Conservation (phyloP, 2,797 vertebrate genomes). For the Cossypha caffra region DNA sequence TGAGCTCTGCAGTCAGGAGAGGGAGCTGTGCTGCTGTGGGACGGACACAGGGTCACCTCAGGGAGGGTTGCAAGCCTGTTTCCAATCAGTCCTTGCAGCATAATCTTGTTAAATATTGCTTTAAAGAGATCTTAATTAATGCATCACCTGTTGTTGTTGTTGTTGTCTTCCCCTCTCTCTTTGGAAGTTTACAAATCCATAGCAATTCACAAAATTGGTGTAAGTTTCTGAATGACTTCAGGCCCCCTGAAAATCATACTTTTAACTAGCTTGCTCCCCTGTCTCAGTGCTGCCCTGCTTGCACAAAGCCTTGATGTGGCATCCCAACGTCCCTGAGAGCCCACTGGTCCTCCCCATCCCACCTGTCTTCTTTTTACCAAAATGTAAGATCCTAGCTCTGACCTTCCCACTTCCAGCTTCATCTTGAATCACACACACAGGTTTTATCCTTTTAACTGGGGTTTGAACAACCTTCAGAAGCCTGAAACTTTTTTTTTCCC, state of each 20-base stretch:
- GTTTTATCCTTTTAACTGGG: neutral
- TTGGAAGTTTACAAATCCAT: neutral
- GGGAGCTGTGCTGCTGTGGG: constrained; percentile 30
- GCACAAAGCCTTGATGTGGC: neutral
- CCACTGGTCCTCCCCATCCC: neutral
- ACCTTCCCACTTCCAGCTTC: neutral
- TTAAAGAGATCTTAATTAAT: neutral
- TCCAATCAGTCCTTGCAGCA: neutral
- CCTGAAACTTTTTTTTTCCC: neutral
- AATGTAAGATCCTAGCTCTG: neutral
- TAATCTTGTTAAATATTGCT: neutral
- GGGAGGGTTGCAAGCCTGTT: neutral
- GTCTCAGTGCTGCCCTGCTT: neutral
- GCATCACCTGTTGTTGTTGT: too few species aligned
- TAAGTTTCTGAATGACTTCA: neutral
- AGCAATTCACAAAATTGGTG: neutral
- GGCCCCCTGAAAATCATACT: neutral
- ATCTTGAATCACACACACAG: neutral
- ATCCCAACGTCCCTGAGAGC: neutral
- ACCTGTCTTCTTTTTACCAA: neutral
- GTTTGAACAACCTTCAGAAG: neutral
- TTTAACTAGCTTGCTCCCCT: neutral
- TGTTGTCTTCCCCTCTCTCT: neutral
- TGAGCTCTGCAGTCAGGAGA: neutral
- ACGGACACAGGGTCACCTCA: accelerated